Evolutionary conservation across 2,888 invertebrate genomes (phyloP).

Genomic region (Oxyscelio sp.): DNA sequence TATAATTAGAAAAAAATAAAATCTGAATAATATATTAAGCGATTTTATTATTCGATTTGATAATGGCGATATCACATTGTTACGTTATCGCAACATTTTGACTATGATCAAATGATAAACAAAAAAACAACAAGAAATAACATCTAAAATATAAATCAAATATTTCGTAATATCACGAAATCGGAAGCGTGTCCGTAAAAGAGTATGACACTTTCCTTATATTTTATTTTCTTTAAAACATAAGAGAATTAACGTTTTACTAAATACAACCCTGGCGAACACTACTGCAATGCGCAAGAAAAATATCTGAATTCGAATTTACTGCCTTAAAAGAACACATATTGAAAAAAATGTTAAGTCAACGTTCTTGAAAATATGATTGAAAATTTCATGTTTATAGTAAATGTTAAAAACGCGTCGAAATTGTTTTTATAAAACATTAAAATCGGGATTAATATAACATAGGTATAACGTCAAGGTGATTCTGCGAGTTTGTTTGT

Average conservation of each 20-base stretch:
- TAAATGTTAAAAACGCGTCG: too few relatives aligned
- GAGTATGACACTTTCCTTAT: too few relatives aligned
- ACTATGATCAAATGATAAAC: not conserved
- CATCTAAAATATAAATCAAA: too few relatives aligned
- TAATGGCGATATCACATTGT: not conserved
- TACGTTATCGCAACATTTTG: not conserved
- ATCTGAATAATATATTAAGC: not conserved
- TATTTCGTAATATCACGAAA: not conserved
- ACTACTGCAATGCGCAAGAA: slow-evolving; percentile 8
- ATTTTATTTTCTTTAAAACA: slow-evolving; percentile 18
- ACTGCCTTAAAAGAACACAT: too few relatives aligned
- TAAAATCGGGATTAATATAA: too few relatives aligned
- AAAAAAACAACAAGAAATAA: not conserved
- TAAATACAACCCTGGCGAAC: slow-evolving; percentile 29
- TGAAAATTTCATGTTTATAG: too few relatives aligned
- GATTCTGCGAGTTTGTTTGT: too few relatives aligned
- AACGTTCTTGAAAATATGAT: too few relatives aligned
- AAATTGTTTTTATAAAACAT: too few relatives aligned
- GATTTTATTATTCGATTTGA: not conserved
- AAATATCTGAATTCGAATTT: slow-evolving; percentile 21
- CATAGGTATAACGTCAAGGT: too few relatives aligned
- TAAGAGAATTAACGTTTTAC: slow-evolving; percentile 40
- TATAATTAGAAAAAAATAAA: not conserved
- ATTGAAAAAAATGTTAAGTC: too few relatives aligned
- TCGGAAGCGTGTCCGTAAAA: not conserved